Base-by-base conservation (phyloP, 2,113 vertebrate genomes). In the Sebastes schlegelii region DNA sequence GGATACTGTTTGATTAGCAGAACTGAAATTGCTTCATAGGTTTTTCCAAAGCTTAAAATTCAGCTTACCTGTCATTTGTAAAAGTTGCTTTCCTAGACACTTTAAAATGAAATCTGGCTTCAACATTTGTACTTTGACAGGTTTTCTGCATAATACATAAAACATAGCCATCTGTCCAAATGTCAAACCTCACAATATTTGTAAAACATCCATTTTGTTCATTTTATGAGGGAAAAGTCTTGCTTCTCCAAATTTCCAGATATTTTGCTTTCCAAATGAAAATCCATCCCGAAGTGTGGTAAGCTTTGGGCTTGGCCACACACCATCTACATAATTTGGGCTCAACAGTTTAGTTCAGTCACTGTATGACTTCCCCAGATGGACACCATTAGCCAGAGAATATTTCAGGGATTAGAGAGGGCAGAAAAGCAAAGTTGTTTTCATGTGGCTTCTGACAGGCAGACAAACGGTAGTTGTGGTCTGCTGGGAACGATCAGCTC, bases 351-450 rank as follows among this genome's bases (percentile, higher is more conserved):
- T 46, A 55, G 49, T 65, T 88, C 48, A 74, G n/a, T 77, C 58
- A 26, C 62, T 81, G 61, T 62, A 89, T 26, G 57, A 77, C 46
- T 77, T 89, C 77, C 63, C 87, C 92, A 94, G 79, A 85, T 91
- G 86, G 86, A 60, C 65, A 2, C 63, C 52, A 91, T 91, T 88
- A 89, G 67, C 42, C 64, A 40, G 49, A 40, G 60, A 64, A 74
- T 54, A 79, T 40, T 34, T 46, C 12, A 58, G 45, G 70, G 82
- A 86, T 88, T 91, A 90, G 68, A 89, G 85, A 71, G 82, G 77
- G 75, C 70, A 74, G 76, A 85, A 63, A 80, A 78, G 45, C 67
- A 63, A 72, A 72, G 55, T 57, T 61, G 60, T 85, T 66, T 88
- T 91, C 65, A 86, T 92, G 93, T 88, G 90, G 90, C 62, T 78